These are phyloP conservation scores for Guaruba guarouba DNA, from an alignment of 2,113 vertebrate species.

Conservation along the genomic window DNA sequence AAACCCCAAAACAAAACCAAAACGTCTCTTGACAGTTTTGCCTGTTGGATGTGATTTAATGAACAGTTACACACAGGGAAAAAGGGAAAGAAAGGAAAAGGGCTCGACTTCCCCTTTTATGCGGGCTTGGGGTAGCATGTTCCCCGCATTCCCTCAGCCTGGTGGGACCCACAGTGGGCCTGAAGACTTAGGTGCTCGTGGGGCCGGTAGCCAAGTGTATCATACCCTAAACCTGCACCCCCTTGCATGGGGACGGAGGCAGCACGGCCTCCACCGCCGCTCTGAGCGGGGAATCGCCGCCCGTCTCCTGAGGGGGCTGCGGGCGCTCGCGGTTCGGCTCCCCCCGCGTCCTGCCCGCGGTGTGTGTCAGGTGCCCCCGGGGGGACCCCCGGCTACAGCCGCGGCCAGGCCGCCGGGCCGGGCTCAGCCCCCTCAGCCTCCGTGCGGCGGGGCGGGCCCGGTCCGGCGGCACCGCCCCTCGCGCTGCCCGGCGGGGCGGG, in stretches of 20 bases:
- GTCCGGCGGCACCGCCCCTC: no score
- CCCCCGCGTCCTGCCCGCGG: no score
- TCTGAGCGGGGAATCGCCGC: rapidly evolving
- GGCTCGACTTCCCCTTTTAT: neutral
- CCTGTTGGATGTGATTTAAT: neutral
- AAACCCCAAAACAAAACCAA: rapidly evolving
- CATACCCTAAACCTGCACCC: rapidly evolving
- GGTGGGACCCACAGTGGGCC: rapidly evolving
- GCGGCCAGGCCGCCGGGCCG: no score
- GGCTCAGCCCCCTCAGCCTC: no score
- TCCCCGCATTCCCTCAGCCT: neutral
- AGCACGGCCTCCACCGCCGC: neutral
- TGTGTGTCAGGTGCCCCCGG: neutral
- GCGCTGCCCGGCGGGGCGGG: no score
- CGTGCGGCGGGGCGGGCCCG: no score
- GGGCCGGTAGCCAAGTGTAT: neutral
- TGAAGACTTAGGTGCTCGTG: rapidly evolving
- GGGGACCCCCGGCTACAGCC: no score
- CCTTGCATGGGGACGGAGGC: neutral
- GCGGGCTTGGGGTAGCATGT: rapidly evolving
- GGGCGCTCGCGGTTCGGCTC: no score
- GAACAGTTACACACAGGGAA: rapidly evolving
- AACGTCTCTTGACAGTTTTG: neutral
- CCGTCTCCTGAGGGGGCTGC: neutral
- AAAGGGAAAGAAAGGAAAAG: no score